Evolutionary conservation across 2,113 vertebrate genomes (phyloP).

Genomic region (Thomomys bottae): DNA sequence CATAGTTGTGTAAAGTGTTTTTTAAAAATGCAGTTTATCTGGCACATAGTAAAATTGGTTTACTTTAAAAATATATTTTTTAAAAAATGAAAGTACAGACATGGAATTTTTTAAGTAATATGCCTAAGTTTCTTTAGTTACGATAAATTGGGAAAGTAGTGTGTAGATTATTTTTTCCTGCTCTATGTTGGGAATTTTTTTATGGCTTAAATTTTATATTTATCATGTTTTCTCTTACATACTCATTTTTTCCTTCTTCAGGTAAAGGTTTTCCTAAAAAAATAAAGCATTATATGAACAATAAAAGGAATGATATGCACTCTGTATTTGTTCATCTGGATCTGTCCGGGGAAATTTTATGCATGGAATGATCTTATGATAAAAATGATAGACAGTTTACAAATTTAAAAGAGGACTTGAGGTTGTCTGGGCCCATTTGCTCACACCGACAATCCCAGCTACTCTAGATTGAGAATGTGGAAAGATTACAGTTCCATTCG

Average conservation of each 20-base stretch:
- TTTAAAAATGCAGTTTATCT: conserved; percentile 55
- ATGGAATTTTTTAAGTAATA: conserved; percentile 47
- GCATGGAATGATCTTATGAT: neutral
- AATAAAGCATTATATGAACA: neutral
- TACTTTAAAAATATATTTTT: neutral
- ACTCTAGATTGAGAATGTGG: too few relatives aligned
- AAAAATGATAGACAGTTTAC: too few relatives aligned
- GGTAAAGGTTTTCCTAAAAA: too few relatives aligned
- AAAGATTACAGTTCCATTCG: too few relatives aligned
- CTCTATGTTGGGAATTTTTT: neutral
- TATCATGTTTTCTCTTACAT: neutral
- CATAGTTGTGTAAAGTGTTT: conserved; percentile 17
- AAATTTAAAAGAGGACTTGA: too few relatives aligned
- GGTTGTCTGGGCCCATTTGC: too few relatives aligned
- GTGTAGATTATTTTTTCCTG: neutral
- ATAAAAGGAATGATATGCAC: neutral
- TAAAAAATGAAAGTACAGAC: neutral
- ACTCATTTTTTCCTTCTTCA: neutral
- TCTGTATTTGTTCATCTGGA: neutral
- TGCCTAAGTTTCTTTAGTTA: neutral
- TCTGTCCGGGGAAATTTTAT: neutral
- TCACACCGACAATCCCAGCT: too few relatives aligned
- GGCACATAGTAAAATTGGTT: neutral
- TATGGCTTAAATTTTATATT: neutral
- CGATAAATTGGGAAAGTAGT: neutral